These are phyloP conservation scores for Rhynchophorus ferrugineus DNA, from an alignment of 1,140 invertebrate genomes.

Conservation along the genomic window DNA sequence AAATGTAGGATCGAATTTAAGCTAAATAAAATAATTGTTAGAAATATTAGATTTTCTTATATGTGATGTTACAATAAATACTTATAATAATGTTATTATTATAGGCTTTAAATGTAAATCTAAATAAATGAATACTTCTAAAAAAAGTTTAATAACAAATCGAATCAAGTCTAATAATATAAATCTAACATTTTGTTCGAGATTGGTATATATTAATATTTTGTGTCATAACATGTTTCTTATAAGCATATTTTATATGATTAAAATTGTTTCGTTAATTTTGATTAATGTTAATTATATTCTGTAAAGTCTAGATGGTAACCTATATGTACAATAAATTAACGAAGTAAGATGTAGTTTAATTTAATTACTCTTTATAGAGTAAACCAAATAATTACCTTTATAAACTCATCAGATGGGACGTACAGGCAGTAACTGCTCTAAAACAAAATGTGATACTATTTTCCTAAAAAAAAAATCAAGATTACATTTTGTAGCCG, in stretches of 20 bases:
- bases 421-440: too few species aligned
- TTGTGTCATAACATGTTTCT: not conserved
- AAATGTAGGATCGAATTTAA: conserved; percentile 15
- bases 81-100: conserved; percentile 20
- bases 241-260: not conserved
- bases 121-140: not conserved
- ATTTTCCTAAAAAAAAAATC: too few species aligned
- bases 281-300: conserved; percentile 2
- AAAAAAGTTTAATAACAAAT: not conserved
- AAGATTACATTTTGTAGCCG: too few species aligned
- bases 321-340: conserved; percentile 7
- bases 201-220: not conserved
- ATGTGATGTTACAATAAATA: conserved; percentile 32
- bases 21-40: conserved; percentile 12
- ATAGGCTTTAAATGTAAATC: conserved; percentile 28
- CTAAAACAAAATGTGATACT: too few species aligned
- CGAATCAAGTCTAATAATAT: not conserved
- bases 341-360: not conserved
- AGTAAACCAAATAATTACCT: too few species aligned
- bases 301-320: conserved; percentile 7
- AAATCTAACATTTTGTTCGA: not conserved
- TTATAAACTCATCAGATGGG: too few species aligned
- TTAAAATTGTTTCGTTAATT: not conserved
- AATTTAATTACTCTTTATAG: too few species aligned
- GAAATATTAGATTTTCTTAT: conserved; percentile 25